A percentile compares a stretch with the other conserved stretches of the same genome.
Evolutionary conservation across 2,113 vertebrate genomes (phyloP).

Genomic region (Crotophaga sulcirostris): DNA sequence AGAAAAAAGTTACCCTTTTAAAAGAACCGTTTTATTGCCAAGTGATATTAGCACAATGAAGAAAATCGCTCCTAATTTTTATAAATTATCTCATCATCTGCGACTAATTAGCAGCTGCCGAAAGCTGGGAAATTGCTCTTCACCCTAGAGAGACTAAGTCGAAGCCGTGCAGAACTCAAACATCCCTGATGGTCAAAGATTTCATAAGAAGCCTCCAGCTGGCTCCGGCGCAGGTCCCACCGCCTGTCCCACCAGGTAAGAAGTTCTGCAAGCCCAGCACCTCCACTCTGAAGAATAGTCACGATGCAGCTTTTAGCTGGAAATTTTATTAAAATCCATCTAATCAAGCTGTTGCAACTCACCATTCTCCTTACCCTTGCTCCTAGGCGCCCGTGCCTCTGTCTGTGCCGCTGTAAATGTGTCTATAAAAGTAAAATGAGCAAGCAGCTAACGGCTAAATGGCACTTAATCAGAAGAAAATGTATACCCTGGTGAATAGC

Average conservation of each 20-base stretch:
- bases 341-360: slow-evolving; percentile 33
- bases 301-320: slow-evolving; percentile 49
- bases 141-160: neutral
- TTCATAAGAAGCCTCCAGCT: neutral
- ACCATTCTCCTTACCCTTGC: slow-evolving; percentile 67
- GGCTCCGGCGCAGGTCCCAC: neutral
- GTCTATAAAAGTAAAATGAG: slow-evolving; percentile 71
- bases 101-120: slow-evolving; percentile 75
- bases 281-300: neutral
- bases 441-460: slow-evolving; percentile 72
- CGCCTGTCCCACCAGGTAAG: neutral
- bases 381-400: slow-evolving; percentile 63
- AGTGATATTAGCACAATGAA: slow-evolving; percentile 72
- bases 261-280: neutral
- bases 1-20: slow-evolving; percentile 64
- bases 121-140: slow-evolving; percentile 33
- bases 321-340: slow-evolving; percentile 76
- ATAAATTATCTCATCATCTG: slow-evolving; percentile 82
- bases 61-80: slow-evolving; percentile 78
- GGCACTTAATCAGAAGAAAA: slow-evolving; percentile 73
- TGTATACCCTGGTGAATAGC: slow-evolving; percentile 65
- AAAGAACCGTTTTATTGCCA: slow-evolving; percentile 64
- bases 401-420: slow-evolving; percentile 42
- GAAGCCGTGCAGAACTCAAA: neutral
- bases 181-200: neutral